A percentile compares a stretch with the other conserved stretches of the same genome.
phyloP scores from a whole-genome alignment of 2,888 invertebrate species.

The Aleiodes alternator region DNA sequence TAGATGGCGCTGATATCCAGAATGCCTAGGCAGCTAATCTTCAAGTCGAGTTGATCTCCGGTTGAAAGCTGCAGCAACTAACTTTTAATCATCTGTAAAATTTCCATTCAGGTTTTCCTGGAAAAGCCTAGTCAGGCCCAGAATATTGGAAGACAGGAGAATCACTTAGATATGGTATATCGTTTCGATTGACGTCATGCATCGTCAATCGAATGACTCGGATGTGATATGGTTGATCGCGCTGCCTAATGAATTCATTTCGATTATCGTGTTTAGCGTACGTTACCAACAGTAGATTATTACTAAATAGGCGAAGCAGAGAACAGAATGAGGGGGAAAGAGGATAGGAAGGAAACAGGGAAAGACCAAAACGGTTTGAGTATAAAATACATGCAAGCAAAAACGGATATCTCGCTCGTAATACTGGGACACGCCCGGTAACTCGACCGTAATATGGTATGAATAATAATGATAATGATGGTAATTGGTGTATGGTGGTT shows the following conservation, averaged over 20 bases:
- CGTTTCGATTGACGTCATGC: slow-evolving; percentile 46
- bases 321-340: slow-evolving; percentile 15
- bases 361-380: slow-evolving; percentile 25
- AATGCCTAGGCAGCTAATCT: too few species aligned
- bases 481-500: slow-evolving; percentile 43
- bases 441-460: slow-evolving; percentile 46
- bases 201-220: slow-evolving; percentile 55
- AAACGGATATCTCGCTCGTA: slow-evolving; percentile 45
- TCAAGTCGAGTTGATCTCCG: too few species aligned
- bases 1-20: too few species aligned
- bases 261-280: slow-evolving; percentile 58
- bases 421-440: slow-evolving; percentile 42
- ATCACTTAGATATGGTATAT: slow-evolving; percentile 42
- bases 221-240: slow-evolving; percentile 57
- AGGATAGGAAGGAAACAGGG: slow-evolving; percentile 22
- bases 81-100: not conserved
- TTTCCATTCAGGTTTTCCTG: not conserved
- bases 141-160: not conserved
- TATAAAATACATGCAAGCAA: slow-evolving; percentile 28
- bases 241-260: slow-evolving; percentile 62
- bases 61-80: too few species aligned
- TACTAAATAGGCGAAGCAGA: slow-evolving; percentile 19
- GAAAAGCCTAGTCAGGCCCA: not conserved
- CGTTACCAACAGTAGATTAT: slow-evolving; percentile 43
- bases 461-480: slow-evolving; percentile 47